Percentiles rank a stretch among this genome's conserved stretches.
These are phyloP conservation scores for Thamnaconus septentrionalis DNA, from an alignment of 2,113 vertebrate genomes.

Conservation along the genomic window DNA sequence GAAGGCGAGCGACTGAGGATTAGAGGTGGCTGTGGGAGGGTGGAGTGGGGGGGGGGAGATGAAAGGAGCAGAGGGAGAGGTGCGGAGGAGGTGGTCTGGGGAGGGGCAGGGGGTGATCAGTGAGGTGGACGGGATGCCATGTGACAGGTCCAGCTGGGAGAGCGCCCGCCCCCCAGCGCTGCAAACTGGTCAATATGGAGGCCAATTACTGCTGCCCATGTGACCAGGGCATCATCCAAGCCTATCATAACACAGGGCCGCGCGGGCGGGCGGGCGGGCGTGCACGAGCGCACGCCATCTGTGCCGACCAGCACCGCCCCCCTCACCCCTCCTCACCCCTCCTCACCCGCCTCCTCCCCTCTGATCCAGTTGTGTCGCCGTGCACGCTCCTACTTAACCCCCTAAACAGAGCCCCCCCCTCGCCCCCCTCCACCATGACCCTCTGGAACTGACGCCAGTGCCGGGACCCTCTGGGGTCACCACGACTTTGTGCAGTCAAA, in stretches of 20 bases:
- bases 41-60: slow-evolving; percentile 28
- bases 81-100: slow-evolving; percentile 63
- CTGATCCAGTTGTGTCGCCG: slow-evolving; percentile 64
- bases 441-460: not conserved
- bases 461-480: not conserved
- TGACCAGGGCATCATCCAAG: slow-evolving; percentile 76
- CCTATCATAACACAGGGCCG: slow-evolving; percentile 70
- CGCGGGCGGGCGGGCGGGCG: slow-evolving; percentile 1
- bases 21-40: slow-evolving; percentile 46
- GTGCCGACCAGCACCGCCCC: slow-evolving; percentile 80
- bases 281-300: slow-evolving; percentile 65
- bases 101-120: slow-evolving; percentile 70
- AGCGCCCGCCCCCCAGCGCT: slow-evolving; percentile 72
- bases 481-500: slow-evolving; percentile 15
- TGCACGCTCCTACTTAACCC: slow-evolving; percentile 71
- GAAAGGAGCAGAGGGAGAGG: slow-evolving; percentile 36
- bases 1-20: slow-evolving; percentile 36
- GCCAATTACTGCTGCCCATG: slow-evolving; percentile 79
- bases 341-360: not conserved
- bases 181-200: slow-evolving; percentile 81
- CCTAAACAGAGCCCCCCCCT: slow-evolving; percentile 59
- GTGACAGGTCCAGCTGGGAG: slow-evolving; percentile 80
- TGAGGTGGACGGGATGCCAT: slow-evolving; percentile 75
- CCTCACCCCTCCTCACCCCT: slow-evolving; percentile 1
- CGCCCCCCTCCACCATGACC: not conserved